Evolutionary conservation across 2,797 vertebrate genomes (phyloP), one percentile per base, ranked within the genome.

Genomic region (Catostomus latipinnis): DNA sequence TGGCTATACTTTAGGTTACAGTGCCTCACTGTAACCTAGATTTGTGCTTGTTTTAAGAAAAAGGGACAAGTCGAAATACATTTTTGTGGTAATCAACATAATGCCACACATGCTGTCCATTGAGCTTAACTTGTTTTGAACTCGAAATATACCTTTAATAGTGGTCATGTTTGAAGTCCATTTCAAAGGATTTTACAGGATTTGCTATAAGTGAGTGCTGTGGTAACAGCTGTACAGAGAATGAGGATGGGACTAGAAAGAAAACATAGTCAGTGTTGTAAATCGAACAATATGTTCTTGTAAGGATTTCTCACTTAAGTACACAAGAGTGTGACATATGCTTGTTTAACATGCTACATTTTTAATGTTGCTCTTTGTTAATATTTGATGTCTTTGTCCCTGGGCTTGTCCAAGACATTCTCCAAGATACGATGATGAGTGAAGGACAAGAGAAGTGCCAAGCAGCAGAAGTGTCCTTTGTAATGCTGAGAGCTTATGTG

Each of bases 381-480:
- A 86, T 86, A 82, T 82, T 86, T 86, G 66, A 86, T 86, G 80
- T 46, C 14, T 53, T 49, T 13, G 68, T 56, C 61, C 53, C 54
- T 45, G 18, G 61, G n/a, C 67, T 75, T 65, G 49, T 81, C 61
- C 65, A 66, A 63, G 11, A 68, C 52, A 73, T 85, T 78, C 18
- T 54, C 58, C 48, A 56, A 60, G 61, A 67, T 61, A 12, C 2
- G 11, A 45, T 16, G 11, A 67, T 34, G 56, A 75, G 16, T 60
- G 0, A 45, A 71, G 60, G 61, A 83, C 34, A 14, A 73, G 4
- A 73, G 14, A 56, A 54, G 18, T 49, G 45, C 9, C 6, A 7
- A 4, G 18, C 61, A 22, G 4, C n/a, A 6, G 7, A 60, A 53
- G 11, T 53, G n/a, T 50, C 48, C 8, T 16, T 8, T 2, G 43